Percentiles rank a stretch among this genome's conserved stretches.
These are phyloP conservation scores for Ochotona curzoniae DNA, from an alignment of 2,113 vertebrate genomes.

Conservation along the genomic window DNA sequence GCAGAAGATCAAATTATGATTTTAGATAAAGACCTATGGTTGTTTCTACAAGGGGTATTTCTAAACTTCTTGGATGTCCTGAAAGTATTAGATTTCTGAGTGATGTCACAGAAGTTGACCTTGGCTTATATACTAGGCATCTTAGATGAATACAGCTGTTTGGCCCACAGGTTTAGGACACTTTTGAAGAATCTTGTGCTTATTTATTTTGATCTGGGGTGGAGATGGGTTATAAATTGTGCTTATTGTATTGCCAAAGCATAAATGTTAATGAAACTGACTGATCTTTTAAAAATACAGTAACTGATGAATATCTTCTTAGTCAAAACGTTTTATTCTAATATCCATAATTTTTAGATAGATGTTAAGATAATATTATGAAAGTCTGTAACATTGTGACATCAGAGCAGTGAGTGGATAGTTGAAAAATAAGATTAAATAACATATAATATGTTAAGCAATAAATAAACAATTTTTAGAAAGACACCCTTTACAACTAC, in stretches of 20 bases:
- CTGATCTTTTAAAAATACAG: constrained; percentile 61
- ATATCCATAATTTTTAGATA: background rate
- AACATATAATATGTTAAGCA: constrained; percentile 36
- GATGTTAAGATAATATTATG: constrained; percentile 58
- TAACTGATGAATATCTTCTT: constrained; percentile 62
- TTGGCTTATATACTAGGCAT: constrained; percentile 43
- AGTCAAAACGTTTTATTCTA: constrained; percentile 69
- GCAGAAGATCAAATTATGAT: constrained; percentile 27
- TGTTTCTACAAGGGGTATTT: constrained; percentile 59
- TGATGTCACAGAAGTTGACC: constrained; percentile 47
- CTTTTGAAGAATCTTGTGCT: constrained; percentile 59
- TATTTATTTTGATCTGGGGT: constrained; percentile 68
- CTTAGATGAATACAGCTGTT: constrained; percentile 69
- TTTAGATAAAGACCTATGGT: constrained; percentile 46
- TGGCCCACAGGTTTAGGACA: constrained; percentile 47
- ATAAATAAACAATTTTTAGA: constrained; percentile 37
- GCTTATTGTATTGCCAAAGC: constrained; percentile 63
- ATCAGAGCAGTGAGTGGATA: constrained; percentile 48
- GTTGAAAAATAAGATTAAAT: constrained; percentile 9
- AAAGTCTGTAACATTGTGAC: background rate
- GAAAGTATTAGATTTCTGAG: background rate
- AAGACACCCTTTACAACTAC: background rate
- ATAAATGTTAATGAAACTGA: constrained; percentile 37
- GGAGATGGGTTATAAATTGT: constrained; percentile 40
- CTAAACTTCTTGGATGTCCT: constrained; percentile 29